A percentile compares a stretch with the other conserved stretches of the same genome.
Evolutionary conservation across 1,140 invertebrate genomes (phyloP).

Genomic region (Drosophila serrata): DNA sequence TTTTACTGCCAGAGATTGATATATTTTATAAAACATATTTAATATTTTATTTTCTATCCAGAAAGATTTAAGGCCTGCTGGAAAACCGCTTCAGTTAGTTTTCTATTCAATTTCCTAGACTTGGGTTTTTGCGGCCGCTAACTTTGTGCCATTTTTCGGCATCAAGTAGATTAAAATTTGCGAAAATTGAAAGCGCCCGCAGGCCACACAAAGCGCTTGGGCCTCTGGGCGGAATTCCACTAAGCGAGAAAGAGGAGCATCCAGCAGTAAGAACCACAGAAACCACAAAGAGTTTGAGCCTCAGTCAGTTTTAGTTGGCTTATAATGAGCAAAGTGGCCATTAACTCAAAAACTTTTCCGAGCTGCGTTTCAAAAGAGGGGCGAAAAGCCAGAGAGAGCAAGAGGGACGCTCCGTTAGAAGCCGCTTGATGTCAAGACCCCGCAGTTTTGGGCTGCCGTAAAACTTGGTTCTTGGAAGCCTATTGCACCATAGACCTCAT

Average conservation of each 20-base stretch:
- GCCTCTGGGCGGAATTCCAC: constrained; percentile 3
- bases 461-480: constrained; percentile 66
- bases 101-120: constrained; percentile 19
- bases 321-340: constrained; percentile 79
- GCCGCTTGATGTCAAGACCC: constrained; percentile 56
- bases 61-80: neutral
- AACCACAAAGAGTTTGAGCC: constrained; percentile 71
- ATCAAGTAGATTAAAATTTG: constrained; percentile 65
- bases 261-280: constrained; percentile 50
- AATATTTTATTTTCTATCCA: neutral
- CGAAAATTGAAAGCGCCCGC: constrained; percentile 66
- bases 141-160: constrained; percentile 58
- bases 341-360: constrained; percentile 73
- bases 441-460: constrained; percentile 42
- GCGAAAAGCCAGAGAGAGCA: constrained; percentile 3
- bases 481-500: constrained; percentile 71
- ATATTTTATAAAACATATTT: neutral
- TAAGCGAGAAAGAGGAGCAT: constrained; percentile 14
- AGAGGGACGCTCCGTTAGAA: constrained; percentile 12
- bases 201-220: constrained; percentile 11
- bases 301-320: constrained; percentile 73
- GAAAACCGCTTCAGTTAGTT: constrained; percentile 6
- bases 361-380: constrained; percentile 62
- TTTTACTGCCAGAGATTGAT: neutral
- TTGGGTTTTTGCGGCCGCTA: constrained; percentile 30